Evolutionary conservation across 2,888 invertebrate genomes (phyloP).

Genomic region (Catocala fraxini): DNA sequence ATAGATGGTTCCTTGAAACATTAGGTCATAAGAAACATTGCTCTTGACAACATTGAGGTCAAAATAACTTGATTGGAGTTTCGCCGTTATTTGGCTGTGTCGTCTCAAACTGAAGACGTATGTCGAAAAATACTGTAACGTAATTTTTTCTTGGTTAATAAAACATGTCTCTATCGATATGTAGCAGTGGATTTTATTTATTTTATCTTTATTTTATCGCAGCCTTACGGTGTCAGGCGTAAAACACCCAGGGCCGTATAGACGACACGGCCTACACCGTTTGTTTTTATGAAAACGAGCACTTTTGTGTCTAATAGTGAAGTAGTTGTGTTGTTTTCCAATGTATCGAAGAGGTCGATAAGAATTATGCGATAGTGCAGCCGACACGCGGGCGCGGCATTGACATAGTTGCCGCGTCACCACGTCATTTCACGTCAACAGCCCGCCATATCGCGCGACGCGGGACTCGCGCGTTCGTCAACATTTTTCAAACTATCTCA

Average conservation of each 20-base stretch:
- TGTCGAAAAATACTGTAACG: background rate
- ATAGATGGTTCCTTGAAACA: background rate
- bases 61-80: background rate
- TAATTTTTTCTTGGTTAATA: too few relatives aligned
- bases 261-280: too few relatives aligned
- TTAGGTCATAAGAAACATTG: conserved; percentile 6
- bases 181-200: too few relatives aligned
- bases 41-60: background rate
- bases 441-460: conserved; percentile 41
- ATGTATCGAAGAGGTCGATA: conserved; percentile 80
- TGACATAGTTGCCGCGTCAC: conserved; percentile 80
- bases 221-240: background rate
- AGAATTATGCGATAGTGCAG: conserved; percentile 75
- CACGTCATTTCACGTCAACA: conserved; percentile 68
- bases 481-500: conserved; percentile 27
- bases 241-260: too few relatives aligned
- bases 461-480: conserved; percentile 51
- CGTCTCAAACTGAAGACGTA: too few relatives aligned
- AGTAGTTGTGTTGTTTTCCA: conserved; percentile 63
- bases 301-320: conserved; percentile 30
- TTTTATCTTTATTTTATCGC: too few relatives aligned
- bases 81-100: too few relatives aligned
- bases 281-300: conserved; percentile 13
- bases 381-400: conserved; percentile 72
- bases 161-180: too few relatives aligned